Evolutionary conservation across 1,140 invertebrate genomes (phyloP).

Genomic region (Aphelinus certus): DNA sequence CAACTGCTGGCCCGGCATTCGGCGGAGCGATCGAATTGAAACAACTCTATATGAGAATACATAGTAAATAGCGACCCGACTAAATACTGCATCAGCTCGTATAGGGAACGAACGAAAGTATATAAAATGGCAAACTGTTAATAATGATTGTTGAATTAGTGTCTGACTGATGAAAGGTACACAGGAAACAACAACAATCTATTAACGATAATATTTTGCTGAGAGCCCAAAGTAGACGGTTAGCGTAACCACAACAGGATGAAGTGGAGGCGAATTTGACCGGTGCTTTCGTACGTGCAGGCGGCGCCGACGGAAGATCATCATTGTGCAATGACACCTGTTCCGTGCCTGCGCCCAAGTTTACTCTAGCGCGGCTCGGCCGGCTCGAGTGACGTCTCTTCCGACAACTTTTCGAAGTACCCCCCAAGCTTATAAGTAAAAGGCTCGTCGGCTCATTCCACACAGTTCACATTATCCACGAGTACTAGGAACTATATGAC

Average conservation of each 20-base stretch:
- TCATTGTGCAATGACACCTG: constrained; percentile 27
- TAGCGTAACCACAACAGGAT: constrained; percentile 13
- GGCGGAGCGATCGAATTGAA: too few relatives aligned
- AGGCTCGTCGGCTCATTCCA: not conserved
- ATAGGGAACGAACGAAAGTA: too few relatives aligned
- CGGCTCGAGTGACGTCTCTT: constrained; percentile 25
- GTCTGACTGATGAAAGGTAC: too few relatives aligned
- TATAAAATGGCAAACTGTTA: too few relatives aligned
- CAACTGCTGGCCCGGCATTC: too few relatives aligned
- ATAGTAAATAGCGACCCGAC: too few relatives aligned
- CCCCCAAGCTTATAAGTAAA: constrained; percentile 27
- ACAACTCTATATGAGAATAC: too few relatives aligned
- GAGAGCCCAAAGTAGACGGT: too few relatives aligned
- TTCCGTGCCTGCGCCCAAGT: constrained; percentile 15
- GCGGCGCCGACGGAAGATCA: not conserved
- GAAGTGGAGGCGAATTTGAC: not conserved
- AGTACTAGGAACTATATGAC: not conserved
- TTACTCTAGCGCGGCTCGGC: constrained; percentile 23
- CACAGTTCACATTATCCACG: constrained; percentile 16
- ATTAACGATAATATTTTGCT: too few relatives aligned
- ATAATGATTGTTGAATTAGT: too few relatives aligned
- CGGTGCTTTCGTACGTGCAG: not conserved
- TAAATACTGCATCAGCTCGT: too few relatives aligned
- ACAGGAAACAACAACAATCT: too few relatives aligned
- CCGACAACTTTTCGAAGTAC: not conserved